Evolutionary conservation across 1,140 invertebrate species (phyloP), one percentile per base, ranked within the genome.

Genomic region (Protaetia brevitarsis): DNA sequence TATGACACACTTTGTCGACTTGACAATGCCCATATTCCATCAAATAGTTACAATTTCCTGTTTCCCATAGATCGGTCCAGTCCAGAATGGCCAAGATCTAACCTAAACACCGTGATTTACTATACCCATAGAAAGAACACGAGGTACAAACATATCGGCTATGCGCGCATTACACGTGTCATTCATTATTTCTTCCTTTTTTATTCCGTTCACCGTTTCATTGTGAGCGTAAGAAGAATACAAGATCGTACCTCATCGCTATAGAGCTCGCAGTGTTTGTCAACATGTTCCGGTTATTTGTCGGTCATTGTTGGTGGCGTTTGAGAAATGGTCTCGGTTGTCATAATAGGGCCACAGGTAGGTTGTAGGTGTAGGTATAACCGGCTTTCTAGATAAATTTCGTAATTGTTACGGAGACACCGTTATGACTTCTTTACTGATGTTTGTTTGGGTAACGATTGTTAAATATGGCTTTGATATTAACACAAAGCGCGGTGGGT

Each of bases 141-240:
- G 58, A 61, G 58, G 58, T 61, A 5, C 60, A 63, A 63, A 63
- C 60, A 63, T 63, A 34, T 19, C 41, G 19, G 19, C 26, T 51
- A 19, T 23, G 26, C 26, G 41, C 41, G 13, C 26, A 23, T 51
- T 19, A 51, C 41, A 51, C 19, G 19, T 51, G 41, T 23, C 26
- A n/a, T n/a, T n/a, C n/a, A n/a, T 51, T 26, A 51, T 51, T 51
- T 19, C 3, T 7, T 19, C 26, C 26, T 10, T 51, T 16, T 51
- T 23, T 8, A 23, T 7, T 23, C 3, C 7, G 41, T 51, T 51
- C 21, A 23, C 41, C 41, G 21, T 16, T 23, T 10, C 21, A 51
- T 51, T 19, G 41, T 51, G 26, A 8, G 10, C 16, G n/a, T 19
- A 21, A 51, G 10, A 51, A 19, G 41, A 51, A 51, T 19, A 51